phyloP scores from a whole-genome alignment of 2,113 vertebrate genomes.

The Uria lomvia region DNA sequence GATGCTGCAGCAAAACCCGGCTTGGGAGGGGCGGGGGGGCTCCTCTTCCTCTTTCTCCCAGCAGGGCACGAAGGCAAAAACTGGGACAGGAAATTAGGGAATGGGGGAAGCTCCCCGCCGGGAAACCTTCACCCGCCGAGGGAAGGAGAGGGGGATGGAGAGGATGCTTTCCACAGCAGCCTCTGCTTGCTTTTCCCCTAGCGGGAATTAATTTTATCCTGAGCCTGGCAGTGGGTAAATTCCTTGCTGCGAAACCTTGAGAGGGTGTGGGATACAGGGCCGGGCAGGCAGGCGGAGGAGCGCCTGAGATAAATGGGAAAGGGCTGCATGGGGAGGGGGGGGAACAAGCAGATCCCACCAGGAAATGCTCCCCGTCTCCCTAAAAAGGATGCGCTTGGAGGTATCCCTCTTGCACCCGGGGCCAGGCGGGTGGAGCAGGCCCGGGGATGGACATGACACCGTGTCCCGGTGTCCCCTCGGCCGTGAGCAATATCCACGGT shows the following conservation, averaged over 20 bases:
- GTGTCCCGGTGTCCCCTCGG: neutral
- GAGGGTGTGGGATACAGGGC: neutral
- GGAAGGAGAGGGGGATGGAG: neutral
- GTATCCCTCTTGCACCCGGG: neutral
- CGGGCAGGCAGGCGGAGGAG: neutral
- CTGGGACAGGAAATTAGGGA: neutral
- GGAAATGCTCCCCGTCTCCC: neutral
- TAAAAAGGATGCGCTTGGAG: neutral
- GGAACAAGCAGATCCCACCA: fast-evolving
- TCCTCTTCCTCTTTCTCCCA: neutral
- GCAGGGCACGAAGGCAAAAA: neutral
- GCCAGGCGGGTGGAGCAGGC: neutral
- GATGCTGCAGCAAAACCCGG: neutral
- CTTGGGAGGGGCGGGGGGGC: too few species aligned
- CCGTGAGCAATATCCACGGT: neutral
- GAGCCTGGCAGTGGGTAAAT: neutral
- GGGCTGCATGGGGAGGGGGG: neutral
- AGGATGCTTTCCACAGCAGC: neutral
- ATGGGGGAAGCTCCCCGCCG: neutral
- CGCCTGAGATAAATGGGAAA: neutral
- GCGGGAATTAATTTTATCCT: neutral
- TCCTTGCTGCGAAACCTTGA: neutral
- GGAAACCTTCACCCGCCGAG: neutral
- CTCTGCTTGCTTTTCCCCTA: neutral
- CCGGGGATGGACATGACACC: neutral